Evolutionary conservation across 37 sponge, comb jelly and placozoan species (phyloP).

Genomic region (Dysidea cf. avara): DNA sequence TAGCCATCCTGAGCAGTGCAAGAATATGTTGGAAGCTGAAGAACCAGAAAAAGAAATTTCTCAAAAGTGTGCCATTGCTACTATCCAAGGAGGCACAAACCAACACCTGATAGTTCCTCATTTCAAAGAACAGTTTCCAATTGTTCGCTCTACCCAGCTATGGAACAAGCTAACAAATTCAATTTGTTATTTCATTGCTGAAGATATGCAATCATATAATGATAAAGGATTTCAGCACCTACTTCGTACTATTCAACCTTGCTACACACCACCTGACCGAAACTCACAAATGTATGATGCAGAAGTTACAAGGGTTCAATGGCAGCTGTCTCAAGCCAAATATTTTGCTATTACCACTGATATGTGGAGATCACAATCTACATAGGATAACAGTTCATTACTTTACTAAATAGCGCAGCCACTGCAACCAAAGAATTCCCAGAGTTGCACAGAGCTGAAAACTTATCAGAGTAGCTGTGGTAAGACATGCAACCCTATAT

Average conservation of each 20-base stretch:
- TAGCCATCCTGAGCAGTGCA: no score
- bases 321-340: background rate
- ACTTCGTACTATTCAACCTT: constrained; percentile 18
- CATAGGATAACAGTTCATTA: constrained; percentile 31
- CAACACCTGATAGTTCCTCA: no score
- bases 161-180: background rate
- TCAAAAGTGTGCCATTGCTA: no score
- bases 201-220: constrained; percentile 19
- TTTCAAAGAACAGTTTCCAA: no score
- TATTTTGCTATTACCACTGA: constrained; percentile 39
- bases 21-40: no score
- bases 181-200: constrained; percentile 3
- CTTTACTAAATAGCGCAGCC: background rate
- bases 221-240: constrained; percentile 34
- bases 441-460: constrained; percentile 29
- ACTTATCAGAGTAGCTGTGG: constrained; percentile 30
- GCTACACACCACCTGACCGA: constrained; percentile 27
- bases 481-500: no score
- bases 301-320: background rate
- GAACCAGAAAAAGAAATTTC: no score
- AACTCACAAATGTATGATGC: constrained; percentile 23
- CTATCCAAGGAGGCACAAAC: no score
- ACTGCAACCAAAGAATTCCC: constrained; percentile 29
- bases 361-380: constrained; percentile 40
- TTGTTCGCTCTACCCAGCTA: no score